Base-by-base conservation (phyloP, 2,888 invertebrate species). In the Arge pagana region DNA sequence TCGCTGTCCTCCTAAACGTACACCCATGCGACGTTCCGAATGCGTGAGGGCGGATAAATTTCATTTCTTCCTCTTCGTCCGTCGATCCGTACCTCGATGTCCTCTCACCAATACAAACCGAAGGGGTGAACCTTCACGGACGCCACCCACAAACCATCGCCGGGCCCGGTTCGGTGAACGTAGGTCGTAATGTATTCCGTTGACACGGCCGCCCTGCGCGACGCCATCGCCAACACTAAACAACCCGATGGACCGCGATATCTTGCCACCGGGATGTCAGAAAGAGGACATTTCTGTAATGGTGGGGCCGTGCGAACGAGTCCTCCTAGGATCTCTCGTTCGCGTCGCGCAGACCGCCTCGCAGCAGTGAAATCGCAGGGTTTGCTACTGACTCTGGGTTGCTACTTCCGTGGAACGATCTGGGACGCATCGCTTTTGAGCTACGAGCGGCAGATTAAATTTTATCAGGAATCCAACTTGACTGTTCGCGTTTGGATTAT, bases 201-300 rank as follows among this genome's bases (percentile, higher is more conserved):
- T 66, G 71, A 71, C 71, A 63, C 59, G 70, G 68, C 68, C 70
- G 67, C 71, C 70, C 68, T 68, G 71, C 63, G 62, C 66, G 70
- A 68, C 65, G 66, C 65, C 65, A 65, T 63, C 66, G 66, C 61
- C 63, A 65, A 64, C 67, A 71, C 71, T 72, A 73, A 72, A 72
- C 71, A 71, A 72, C 64, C 67, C 63, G 71, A 71, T 72, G 70
- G 63, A 60, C 65, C 64, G 61, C 63, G 72, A 71, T 72, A 71
- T 68, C 68, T 64, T 65, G 67, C 66, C 69, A 68, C 67, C 59
- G 62, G 48, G 62, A 61, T 64, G 69, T 72, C 70, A 68, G 33
- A 45, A 21, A 13, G 13, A 33, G 33, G 23, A n/a, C n/a, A 45
- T 45, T 45, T 45, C 33, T 45, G 11, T 45, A 45, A 45, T 45